phyloP scores from a whole-genome alignment of 1,140 invertebrate genomes.

The Lordiphosa clarofinis region DNA sequence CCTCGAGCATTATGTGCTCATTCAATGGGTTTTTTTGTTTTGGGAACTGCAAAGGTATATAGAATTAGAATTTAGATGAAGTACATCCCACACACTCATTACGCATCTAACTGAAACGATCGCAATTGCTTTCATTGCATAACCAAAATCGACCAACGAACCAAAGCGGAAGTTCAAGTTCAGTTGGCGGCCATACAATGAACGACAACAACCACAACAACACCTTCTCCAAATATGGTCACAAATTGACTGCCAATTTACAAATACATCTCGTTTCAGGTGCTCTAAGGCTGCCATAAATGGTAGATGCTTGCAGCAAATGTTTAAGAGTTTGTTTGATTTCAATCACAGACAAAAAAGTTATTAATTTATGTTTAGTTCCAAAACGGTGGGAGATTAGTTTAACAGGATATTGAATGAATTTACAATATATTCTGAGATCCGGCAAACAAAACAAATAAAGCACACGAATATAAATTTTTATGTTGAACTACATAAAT shows the following conservation, averaged over 20 bases:
- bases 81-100: conserved; percentile 40
- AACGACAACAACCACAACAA: conserved; percentile 30
- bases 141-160: conserved; percentile 43
- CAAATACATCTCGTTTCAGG: conserved; percentile 15
- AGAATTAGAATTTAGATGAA: background rate
- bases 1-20: conserved; percentile 4
- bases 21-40: background rate
- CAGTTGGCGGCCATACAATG: conserved; percentile 47
- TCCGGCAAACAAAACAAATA: no score
- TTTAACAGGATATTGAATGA: no score
- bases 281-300: conserved; percentile 49
- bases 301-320: conserved; percentile 31
- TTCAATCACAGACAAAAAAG: conserved; percentile 7
- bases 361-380: conserved; percentile 5
- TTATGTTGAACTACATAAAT: no score
- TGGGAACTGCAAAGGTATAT: conserved; percentile 40
- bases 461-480: no score
- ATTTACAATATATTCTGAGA: no score
- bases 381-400: no score
- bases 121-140: conserved; percentile 43
- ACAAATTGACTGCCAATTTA: conserved; percentile 1
- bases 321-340: conserved; percentile 4
- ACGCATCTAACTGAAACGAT: conserved; percentile 23
- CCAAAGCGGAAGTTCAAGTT: conserved; percentile 71
- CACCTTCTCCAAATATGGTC: conserved; percentile 48